Evolutionary conservation across 2,888 invertebrate genomes (phyloP).

Genomic region (Poecilobothrus nobilitatus): DNA sequence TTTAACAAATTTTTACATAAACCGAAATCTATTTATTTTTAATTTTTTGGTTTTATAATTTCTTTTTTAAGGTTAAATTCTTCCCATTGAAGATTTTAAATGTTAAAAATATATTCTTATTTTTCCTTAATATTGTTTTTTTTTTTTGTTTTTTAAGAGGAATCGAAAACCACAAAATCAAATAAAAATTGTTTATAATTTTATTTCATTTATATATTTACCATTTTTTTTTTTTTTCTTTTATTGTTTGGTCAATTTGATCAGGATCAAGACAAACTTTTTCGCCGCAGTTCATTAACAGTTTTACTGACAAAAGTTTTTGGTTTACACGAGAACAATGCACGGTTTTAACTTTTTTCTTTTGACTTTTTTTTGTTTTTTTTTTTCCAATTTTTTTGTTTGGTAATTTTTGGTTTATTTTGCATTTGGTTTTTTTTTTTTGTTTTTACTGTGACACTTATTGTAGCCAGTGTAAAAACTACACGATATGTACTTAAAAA

Average conservation of each 20-base stretch:
- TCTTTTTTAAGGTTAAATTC: too few relatives aligned
- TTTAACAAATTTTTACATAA: too few relatives aligned
- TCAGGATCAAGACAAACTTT: conserved; percentile 13
- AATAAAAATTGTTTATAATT: conserved; percentile 1
- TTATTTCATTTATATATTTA: background rate
- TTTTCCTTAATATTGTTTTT: too few relatives aligned
- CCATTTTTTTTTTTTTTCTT: background rate
- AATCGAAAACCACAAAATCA: background rate
- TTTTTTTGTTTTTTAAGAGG: too few relatives aligned
- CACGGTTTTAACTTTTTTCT: background rate
- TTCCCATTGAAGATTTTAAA: too few relatives aligned
- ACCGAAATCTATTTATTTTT: too few relatives aligned
- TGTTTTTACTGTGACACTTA: conserved; percentile 1
- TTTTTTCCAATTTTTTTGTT: background rate
- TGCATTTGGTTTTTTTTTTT: background rate
- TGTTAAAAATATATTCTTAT: too few relatives aligned
- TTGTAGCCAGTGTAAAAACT: background rate
- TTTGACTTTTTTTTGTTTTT: background rate
- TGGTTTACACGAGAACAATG: background rate
- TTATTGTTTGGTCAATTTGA: too few relatives aligned
- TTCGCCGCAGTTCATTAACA: conserved; percentile 23
- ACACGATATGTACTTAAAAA: background rate
- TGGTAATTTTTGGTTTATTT: background rate
- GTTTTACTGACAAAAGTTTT: conserved; percentile 2
- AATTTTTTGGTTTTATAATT: too few relatives aligned